Base-by-base conservation (phyloP, 2,113 vertebrate genomes). In the Laterallus jamaicensis region DNA sequence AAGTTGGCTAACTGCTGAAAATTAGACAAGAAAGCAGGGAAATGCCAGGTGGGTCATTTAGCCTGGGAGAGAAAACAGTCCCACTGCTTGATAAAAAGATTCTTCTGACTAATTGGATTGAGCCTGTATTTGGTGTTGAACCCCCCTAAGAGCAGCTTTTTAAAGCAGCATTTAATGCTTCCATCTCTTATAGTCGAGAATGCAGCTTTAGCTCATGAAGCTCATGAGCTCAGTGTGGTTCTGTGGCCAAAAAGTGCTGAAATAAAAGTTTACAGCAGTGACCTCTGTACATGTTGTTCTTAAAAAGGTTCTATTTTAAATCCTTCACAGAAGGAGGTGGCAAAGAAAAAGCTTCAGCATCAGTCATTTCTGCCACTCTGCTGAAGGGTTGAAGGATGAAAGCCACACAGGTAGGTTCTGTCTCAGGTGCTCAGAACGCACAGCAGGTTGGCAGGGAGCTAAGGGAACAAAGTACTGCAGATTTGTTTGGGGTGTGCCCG, bases 121-220 rank as follows among this genome's bases (percentile, higher is more conserved):
- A 62, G 81, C 19, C 40, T 66, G 16, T 47, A 37, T 69, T 80
- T 67, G 50, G 26, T 64, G 58, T 4, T 85, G 40, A 69, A 50
- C 1, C 4, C 35, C 12, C 6, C 0, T 15, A 80, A 29, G 6
- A 86, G 37, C 4, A 49, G 7, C 32, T 82, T 37, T 80, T 44
- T 31, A 8, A 82, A 71, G 28, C 29, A 50, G 8, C 15, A 15
- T 20, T 70, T 47, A 73, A 39, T 47, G 28, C 11, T 82, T 62
- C 0, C 0, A 37, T 29, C 15, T 56, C 49, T 66, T 54, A 54
- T 8, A 73, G 21, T 28, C 40, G 82, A 50, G 15, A 81, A 75
- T 8, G 20, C 12, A 87, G 26, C 52, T 92, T 87, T 76, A 68
- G 82, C 35, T 85, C 32, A 59, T 54, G 78, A 54, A 56, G 4